Conservation (phyloP, 92 coral and sea anemone species). For the Montipora capitata region DNA sequence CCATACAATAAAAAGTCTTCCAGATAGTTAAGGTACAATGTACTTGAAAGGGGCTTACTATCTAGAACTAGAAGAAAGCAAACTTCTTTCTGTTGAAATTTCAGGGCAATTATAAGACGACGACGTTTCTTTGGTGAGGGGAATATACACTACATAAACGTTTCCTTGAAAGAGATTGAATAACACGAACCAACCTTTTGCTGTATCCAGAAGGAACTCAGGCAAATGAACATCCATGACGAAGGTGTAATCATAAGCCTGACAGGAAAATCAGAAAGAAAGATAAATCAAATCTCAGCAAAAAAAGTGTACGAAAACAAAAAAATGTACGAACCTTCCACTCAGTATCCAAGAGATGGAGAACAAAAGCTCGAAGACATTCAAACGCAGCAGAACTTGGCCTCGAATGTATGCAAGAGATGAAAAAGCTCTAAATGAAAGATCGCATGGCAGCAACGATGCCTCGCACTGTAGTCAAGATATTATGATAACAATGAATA, state of each 20-base stretch:
- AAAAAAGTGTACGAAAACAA: not conserved
- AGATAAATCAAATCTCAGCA: too few relatives aligned
- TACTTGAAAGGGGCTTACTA: too few relatives aligned
- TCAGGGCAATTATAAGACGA: too few relatives aligned
- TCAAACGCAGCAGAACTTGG: conserved; percentile 92
- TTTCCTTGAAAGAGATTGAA: too few relatives aligned
- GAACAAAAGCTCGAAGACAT: conserved; percentile 92
- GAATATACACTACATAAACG: too few relatives aligned
- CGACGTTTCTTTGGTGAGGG: too few relatives aligned
- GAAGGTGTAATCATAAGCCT: conserved; percentile 95
- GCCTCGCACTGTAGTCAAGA: too few relatives aligned
- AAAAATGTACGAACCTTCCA: conserved; percentile 86
- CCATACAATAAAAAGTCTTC: too few relatives aligned
- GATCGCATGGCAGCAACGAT: not conserved
- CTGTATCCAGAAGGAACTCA: conserved; percentile 88
- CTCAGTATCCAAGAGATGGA: conserved; percentile 95
- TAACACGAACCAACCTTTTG: conserved; percentile 73
- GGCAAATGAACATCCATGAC: conserved; percentile 90
- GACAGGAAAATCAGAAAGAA: not conserved
- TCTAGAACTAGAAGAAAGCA: too few relatives aligned
- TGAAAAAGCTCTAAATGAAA: not conserved
- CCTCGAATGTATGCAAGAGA: conserved; percentile 34
- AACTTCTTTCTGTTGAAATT: too few relatives aligned
- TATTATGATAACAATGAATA: too few relatives aligned
- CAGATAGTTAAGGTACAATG: too few relatives aligned